Conservation (phyloP, 1,140 invertebrate genomes). For the Leptinotarsa lineolata region DNA sequence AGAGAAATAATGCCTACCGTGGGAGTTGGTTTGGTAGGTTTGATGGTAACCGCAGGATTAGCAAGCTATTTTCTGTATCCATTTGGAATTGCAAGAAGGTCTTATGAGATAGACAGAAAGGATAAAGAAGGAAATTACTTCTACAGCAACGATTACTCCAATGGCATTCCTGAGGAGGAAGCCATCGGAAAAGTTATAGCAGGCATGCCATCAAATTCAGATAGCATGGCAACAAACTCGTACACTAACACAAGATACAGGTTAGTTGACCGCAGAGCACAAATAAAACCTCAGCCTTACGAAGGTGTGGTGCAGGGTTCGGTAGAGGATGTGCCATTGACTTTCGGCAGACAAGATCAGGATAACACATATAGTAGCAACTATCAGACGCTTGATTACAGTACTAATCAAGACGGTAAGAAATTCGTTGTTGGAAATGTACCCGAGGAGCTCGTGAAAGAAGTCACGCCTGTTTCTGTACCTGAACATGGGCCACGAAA, state of each 20-base stretch:
- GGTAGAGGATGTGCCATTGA: constrained; percentile 37
- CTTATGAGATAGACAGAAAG: constrained; percentile 66
- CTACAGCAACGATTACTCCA: constrained; percentile 67
- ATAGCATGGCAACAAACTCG: constrained; percentile 3
- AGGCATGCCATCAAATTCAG: constrained; percentile 65
- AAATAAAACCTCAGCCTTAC: constrained; percentile 29
- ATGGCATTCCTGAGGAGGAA: constrained; percentile 73
- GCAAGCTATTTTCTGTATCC: constrained; percentile 78
- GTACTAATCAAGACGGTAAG: constrained; percentile 21
- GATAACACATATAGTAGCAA: constrained; percentile 28
- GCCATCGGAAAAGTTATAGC: constrained; percentile 73
- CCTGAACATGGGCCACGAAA: constrained; percentile 65
- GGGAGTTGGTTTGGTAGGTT: constrained; percentile 73
- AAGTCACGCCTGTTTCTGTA: constrained; percentile 61
- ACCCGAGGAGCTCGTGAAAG: constrained; percentile 60
- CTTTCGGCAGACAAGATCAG: background rate
- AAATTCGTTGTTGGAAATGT: constrained; percentile 63
- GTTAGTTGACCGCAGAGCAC: constrained; percentile 33
- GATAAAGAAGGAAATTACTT: constrained; percentile 67
- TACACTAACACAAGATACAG: constrained; percentile 37
- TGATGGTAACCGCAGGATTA: constrained; percentile 71
- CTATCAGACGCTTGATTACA: constrained; percentile 25
- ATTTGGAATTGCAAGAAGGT: constrained; percentile 69
- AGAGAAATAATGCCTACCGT: constrained; percentile 80
- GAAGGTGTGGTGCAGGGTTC: constrained; percentile 31